These are phyloP conservation scores for Drosophila carrolli DNA, from an alignment of 1,140 invertebrate species.

Conservation along the genomic window DNA sequence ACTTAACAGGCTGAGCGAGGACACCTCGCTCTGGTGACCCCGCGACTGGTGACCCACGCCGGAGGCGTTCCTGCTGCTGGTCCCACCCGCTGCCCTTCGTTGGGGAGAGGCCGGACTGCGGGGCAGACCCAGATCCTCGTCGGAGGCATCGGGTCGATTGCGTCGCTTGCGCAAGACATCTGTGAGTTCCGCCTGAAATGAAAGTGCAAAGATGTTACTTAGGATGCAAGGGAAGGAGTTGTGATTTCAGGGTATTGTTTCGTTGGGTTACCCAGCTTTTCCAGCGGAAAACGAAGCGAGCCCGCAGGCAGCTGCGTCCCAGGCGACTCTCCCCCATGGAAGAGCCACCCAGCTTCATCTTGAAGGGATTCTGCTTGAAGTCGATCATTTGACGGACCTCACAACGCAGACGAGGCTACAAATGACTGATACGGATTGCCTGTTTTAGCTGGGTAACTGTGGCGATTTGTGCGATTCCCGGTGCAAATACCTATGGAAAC, in stretches of 20 bases:
- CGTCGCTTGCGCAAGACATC: slow-evolving; percentile 83
- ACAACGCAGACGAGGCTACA: slow-evolving; percentile 34
- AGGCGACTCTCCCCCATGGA: slow-evolving; percentile 63
- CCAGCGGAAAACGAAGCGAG: slow-evolving; percentile 81
- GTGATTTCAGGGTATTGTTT: not conserved
- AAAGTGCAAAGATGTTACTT: not conserved
- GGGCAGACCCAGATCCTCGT: slow-evolving; percentile 82
- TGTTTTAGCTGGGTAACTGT: slow-evolving; percentile 18
- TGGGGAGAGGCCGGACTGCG: slow-evolving; percentile 82
- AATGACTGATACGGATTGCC: slow-evolving; percentile 30
- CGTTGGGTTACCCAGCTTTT: slow-evolving; percentile 78
- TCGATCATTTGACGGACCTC: slow-evolving; percentile 70
- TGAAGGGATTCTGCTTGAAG: slow-evolving; percentile 83
- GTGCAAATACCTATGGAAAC: not conserved
- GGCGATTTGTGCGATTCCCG: slow-evolving; percentile 6
- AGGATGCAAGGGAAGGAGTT: not conserved
- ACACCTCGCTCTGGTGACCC: slow-evolving; percentile 61
- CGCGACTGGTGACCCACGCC: slow-evolving; percentile 20
- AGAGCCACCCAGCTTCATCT: slow-evolving; percentile 72
- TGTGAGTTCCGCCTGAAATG: slow-evolving; percentile 79
- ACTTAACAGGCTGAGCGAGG: slow-evolving; percentile 76
- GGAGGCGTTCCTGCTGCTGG: slow-evolving; percentile 14
- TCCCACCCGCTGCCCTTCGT: slow-evolving; percentile 42
- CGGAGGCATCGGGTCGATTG: slow-evolving; percentile 81
- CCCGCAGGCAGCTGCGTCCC: slow-evolving; percentile 73